Percentiles rank a stretch among this genome's conserved stretches.
These are phyloP conservation scores for Lacerta viridis DNA, from an alignment of 2,797 vertebrate species.

Conservation along the genomic window DNA sequence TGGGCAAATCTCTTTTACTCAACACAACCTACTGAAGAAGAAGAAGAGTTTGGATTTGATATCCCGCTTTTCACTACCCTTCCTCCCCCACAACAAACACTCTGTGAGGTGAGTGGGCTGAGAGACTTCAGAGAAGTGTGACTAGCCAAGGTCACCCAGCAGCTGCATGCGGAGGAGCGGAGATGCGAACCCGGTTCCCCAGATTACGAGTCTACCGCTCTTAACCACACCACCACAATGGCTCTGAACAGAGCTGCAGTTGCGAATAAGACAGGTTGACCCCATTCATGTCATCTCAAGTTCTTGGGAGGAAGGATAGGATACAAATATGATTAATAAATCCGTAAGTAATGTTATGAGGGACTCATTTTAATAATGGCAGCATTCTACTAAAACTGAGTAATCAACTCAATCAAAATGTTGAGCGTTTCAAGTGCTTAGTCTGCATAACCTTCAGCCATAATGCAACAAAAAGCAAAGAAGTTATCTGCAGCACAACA, in stretches of 20 bases:
- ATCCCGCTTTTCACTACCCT: too few species aligned
- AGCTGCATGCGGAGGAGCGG: too few species aligned
- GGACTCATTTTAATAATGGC: neutral
- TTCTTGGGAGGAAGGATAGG: neutral
- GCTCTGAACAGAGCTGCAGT: neutral
- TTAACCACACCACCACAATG: too few species aligned
- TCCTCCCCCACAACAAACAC: too few species aligned
- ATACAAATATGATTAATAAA: neutral
- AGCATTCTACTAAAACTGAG: neutral
- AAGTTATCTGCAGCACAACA: neutral
- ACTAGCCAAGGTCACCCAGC: too few species aligned
- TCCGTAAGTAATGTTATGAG: neutral
- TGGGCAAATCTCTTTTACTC: neutral
- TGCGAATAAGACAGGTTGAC: neutral
- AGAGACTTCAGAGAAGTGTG: too few species aligned
- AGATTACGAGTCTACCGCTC: too few species aligned
- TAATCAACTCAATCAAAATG: neutral
- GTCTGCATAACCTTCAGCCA: neutral
- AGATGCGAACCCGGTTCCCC: too few species aligned
- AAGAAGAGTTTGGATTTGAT: too few species aligned
- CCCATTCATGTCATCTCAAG: neutral
- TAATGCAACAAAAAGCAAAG: neutral
- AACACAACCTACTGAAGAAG: neutral
- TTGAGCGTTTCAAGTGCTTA: neutral
- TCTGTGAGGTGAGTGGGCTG: too few species aligned